phyloP scores from a whole-genome alignment of 2,797 vertebrate genomes.

The Coccyzus lansbergi region DNA sequence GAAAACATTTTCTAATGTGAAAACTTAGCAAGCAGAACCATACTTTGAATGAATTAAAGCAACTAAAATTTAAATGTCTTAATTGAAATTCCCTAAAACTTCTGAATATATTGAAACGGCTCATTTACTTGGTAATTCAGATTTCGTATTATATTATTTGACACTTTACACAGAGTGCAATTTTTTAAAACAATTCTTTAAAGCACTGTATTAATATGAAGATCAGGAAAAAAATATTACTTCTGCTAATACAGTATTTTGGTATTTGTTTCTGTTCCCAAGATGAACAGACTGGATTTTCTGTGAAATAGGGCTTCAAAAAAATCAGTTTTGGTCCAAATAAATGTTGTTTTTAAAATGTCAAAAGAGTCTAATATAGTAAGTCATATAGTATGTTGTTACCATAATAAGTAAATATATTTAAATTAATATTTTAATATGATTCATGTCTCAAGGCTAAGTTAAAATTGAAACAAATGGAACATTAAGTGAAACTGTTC shows the following conservation, averaged over 20 bases:
- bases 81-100: not conserved
- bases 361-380: not conserved
- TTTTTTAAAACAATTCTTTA: not conserved
- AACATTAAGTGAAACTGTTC: conserved; percentile 5
- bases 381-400: not conserved
- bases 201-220: not conserved
- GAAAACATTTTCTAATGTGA: not conserved
- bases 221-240: not conserved
- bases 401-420: not conserved
- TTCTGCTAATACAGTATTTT: not conserved
- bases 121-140: not conserved
- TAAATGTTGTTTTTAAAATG: not conserved
- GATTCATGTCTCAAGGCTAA: not conserved
- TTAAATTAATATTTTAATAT: conserved; percentile 24
- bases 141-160: not conserved
- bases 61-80: not conserved
- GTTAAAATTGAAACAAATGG: not conserved
- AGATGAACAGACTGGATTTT: not conserved
- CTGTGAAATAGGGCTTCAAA: not conserved
- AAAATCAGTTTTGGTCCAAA: not conserved
- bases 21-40: not conserved
- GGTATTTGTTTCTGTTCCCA: not conserved
- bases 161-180: not conserved
- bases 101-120: not conserved
- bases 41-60: not conserved